Evolutionary conservation across 2,797 vertebrate species (phyloP).

Genomic region (Acanthornis magna): DNA sequence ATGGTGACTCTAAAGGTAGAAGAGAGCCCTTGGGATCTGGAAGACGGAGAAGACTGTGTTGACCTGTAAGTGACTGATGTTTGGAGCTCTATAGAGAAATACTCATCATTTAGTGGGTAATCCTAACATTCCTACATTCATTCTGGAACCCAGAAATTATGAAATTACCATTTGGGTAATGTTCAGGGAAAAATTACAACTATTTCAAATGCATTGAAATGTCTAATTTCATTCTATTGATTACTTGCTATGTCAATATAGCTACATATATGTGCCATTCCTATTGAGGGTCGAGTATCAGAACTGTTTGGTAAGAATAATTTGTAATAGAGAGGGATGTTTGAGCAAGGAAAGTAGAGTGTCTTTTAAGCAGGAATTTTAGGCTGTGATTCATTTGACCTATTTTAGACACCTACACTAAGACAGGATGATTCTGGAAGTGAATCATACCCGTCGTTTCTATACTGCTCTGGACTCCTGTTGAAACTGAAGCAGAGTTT

Average conservation of each 20-base stretch:
- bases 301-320: background rate
- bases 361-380: background rate
- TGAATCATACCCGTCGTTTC: background rate
- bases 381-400: constrained; percentile 57
- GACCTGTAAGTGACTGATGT: background rate
- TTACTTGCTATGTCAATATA: background rate
- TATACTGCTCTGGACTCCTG: background rate
- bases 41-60: background rate
- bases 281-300: background rate
- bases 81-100: background rate
- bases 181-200: background rate
- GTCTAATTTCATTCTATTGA: background rate
- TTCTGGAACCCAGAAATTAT: background rate
- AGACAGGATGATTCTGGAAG: constrained; percentile 17
- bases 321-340: background rate
- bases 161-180: background rate
- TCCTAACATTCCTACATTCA: background rate
- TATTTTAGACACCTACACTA: constrained; percentile 60
- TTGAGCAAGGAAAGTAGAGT: background rate
- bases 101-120: background rate
- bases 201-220: background rate
- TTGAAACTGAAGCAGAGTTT: background rate
- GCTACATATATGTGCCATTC: background rate
- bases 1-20: background rate
- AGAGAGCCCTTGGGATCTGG: background rate